Percentiles rank a stretch among this genome's conserved stretches.
These are phyloP conservation scores for Hedya salicella DNA, from an alignment of 2,888 invertebrate genomes.

Conservation along the genomic window DNA sequence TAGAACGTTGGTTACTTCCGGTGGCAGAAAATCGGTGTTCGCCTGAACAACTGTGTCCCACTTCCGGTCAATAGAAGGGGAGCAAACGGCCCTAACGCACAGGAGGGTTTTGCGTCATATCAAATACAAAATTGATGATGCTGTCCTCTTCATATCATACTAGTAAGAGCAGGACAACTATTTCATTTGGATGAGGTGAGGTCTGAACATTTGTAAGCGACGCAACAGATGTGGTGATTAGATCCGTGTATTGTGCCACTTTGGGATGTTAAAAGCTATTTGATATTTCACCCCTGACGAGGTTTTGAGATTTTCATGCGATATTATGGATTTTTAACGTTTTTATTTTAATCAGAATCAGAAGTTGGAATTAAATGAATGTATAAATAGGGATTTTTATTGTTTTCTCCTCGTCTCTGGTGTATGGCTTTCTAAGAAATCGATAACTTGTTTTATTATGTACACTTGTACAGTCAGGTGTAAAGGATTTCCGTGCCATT, in stretches of 20 bases:
- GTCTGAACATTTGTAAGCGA: slow-evolving; percentile 1
- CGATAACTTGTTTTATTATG: too few species aligned
- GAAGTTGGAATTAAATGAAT: background rate
- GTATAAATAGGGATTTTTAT: too few species aligned
- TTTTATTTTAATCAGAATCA: slow-evolving; percentile 35
- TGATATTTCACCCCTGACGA: slow-evolving; percentile 52
- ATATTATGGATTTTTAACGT: slow-evolving; percentile 45
- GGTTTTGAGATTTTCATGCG: slow-evolving; percentile 44
- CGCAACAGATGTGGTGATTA: slow-evolving; percentile 80
- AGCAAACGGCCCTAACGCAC: slow-evolving; percentile 49
- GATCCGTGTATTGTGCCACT: slow-evolving; percentile 72
- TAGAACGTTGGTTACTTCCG: slow-evolving; percentile 81
- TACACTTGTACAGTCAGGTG: too few species aligned
- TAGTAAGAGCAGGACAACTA: slow-evolving; percentile 23
- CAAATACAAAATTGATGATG: slow-evolving; percentile 21
- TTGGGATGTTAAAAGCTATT: slow-evolving; percentile 70
- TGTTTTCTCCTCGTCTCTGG: too few species aligned
- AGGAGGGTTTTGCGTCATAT: slow-evolving; percentile 19
- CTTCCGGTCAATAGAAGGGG: slow-evolving; percentile 81
- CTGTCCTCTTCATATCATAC: slow-evolving; percentile 15
- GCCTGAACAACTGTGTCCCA: slow-evolving; percentile 80
- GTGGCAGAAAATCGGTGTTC: slow-evolving; percentile 82
- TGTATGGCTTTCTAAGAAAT: too few species aligned
- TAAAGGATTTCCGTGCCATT: too few species aligned
- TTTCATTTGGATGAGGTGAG: slow-evolving; percentile 6